These are phyloP conservation scores for Seriola dumerili DNA, from an alignment of 2,113 vertebrate species.

Conservation along the genomic window DNA sequence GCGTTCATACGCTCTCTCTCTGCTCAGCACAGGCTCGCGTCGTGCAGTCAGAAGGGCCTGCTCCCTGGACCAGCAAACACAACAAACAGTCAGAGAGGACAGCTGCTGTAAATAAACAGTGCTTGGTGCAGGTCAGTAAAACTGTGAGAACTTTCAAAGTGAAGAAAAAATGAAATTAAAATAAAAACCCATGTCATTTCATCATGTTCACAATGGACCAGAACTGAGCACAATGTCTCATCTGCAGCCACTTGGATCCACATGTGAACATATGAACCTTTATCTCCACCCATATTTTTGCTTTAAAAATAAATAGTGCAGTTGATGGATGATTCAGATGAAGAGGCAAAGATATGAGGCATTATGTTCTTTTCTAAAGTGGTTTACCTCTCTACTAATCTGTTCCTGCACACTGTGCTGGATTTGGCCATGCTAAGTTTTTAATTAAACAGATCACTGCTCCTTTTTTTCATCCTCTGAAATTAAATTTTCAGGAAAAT, in stretches of 20 bases:
- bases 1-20: conserved; percentile 88
- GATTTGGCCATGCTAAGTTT: conserved; percentile 81
- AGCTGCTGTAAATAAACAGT: background rate
- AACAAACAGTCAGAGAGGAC: background rate
- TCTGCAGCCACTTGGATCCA: background rate
- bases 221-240: background rate
- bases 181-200: background rate
- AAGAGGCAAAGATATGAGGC: conserved; percentile 50
- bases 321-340: conserved; percentile 47
- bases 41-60: conserved; percentile 91
- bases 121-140: too few relatives aligned
- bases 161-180: background rate
- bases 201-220: too few relatives aligned
- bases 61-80: conserved; percentile 84
- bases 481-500: conserved; percentile 82
- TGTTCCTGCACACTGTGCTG: conserved; percentile 77
- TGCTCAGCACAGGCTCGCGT: conserved; percentile 85
- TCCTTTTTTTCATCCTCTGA: conserved; percentile 71
- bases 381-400: conserved; percentile 80
- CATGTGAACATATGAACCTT: background rate
- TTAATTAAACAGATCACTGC: conserved; percentile 88
- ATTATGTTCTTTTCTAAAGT: conserved; percentile 68
- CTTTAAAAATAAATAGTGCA: conserved; percentile 1
- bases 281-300: background rate
- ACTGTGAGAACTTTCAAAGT: background rate